Evolutionary conservation across 2,888 invertebrate genomes (phyloP).

Genomic region (Amorpha juglandis): DNA sequence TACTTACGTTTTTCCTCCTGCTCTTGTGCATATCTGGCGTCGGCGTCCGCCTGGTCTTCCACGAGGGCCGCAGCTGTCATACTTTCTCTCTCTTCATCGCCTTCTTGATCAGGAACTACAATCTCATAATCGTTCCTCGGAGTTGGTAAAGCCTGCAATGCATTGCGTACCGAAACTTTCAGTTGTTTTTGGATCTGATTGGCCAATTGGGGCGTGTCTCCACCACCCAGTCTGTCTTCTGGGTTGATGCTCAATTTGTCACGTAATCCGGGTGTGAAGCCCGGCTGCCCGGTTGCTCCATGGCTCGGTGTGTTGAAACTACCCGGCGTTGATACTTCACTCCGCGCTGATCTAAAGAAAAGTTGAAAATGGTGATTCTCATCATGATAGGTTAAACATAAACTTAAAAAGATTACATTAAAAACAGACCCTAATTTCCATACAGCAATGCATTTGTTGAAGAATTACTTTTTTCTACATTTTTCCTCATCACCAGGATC

Average conservation of each 20-base stretch:
- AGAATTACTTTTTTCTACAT: too few relatives aligned
- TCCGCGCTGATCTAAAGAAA: slow-evolving; percentile 84
- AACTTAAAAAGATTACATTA: too few relatives aligned
- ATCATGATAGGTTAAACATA: too few relatives aligned
- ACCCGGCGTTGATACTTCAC: slow-evolving; percentile 84
- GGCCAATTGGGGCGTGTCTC: slow-evolving; percentile 88
- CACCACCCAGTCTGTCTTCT: slow-evolving; percentile 89
- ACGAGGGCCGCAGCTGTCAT: slow-evolving; percentile 58
- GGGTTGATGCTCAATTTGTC: slow-evolving; percentile 98
- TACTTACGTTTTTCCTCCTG: slow-evolving; percentile 86
- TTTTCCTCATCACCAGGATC: too few relatives aligned
- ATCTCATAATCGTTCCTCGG: slow-evolving; percentile 99
- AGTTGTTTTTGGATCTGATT: slow-evolving; percentile 88
- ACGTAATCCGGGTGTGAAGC: slow-evolving; percentile 89
- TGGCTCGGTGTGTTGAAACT: slow-evolving; percentile 86
- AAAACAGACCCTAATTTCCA: too few relatives aligned
- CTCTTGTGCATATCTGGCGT: slow-evolving; percentile 88
- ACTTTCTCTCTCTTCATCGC: slow-evolving; percentile 61
- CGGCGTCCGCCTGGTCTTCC: slow-evolving; percentile 95
- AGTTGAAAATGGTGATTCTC: too few relatives aligned
- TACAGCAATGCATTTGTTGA: too few relatives aligned
- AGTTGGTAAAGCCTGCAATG: slow-evolving; percentile 91
- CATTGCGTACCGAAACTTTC: slow-evolving; percentile 90
- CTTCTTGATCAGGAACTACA: slow-evolving; percentile 95
- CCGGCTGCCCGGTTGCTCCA: slow-evolving; percentile 49